Evolutionary conservation across 2,113 vertebrate species (phyloP), one percentile per base, ranked within the genome.

Genomic region (Cardinalis cardinalis): DNA sequence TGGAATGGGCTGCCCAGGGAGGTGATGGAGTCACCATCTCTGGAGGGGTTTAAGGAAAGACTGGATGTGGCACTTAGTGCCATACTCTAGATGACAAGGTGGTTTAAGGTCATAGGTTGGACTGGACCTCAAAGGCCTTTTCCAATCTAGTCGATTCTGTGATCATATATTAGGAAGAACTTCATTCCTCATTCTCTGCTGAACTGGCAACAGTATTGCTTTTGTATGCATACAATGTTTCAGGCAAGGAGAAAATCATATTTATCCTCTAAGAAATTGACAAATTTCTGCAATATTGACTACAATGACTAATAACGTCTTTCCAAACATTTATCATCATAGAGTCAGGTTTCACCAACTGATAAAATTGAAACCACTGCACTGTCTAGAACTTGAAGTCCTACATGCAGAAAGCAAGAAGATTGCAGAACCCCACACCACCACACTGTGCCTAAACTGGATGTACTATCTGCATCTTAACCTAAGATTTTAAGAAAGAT

Each of bases 231-330:
- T 34, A 6, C n/a, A 77, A 15, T 34, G n/a, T 61, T 73, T 70
- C 0, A 0, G 17, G 18, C 20, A 66, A 83, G n/a, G 10, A 80
- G 5, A 25, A 6, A 72, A 23, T 26, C 5, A 8, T 9, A n/a
- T 7, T 29, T 58, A 53, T 41, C 7, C 36, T 63, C 21, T 10
- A 66, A 38, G n/a, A 82, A 18, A 60, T 3, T 18, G n/a, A 64
- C 11, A 29, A 18, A 9, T 46, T 81, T 14, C 49, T 53, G 24
- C 43, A 51, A 19, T 24, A 18, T 29, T 72, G 18, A 43, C 21
- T 31, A 6, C 18, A 71, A 13, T 10, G 4, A 10, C 52, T 65
- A 72, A 18, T 28, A 44, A 36, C 24, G 17, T 52, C 40, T n/a
- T 44, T 15, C 28, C 38, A 86, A 72, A 5, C 9, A 49, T 13